Base-by-base conservation (phyloP, 2,797 vertebrate genomes). In the Phataginus tricuspis region DNA sequence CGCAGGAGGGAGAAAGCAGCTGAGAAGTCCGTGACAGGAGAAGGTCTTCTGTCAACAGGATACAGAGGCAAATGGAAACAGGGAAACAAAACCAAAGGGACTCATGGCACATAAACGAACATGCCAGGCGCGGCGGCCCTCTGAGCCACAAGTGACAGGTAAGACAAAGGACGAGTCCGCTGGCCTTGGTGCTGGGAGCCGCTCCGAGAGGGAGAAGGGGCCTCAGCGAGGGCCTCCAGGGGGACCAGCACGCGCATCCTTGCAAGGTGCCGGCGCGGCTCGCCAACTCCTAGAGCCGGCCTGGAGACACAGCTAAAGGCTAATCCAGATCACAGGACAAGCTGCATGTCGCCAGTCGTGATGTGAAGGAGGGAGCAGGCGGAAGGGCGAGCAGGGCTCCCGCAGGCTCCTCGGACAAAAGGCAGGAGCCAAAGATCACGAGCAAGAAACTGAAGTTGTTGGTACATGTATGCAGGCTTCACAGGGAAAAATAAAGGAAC, bases 341-440 rank as follows among this genome's bases (percentile, higher is more conserved):
- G 45, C 10, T 45, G 29, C 39, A 39, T 1, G 2, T 7, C 18
- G 7, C 5, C 29, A 3, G 1, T 31, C 0, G 12, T 5, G 78
- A 23, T 37, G 78, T 84, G n/a, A n/a, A 45, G 7, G 7, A 1
- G 51, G 14, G 39, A 63, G n/a, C 18, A n/a, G 0, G 16, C 0
- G 3, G 34, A 3, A 9, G 66, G 90, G 27, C 10, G n/a, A n/a
- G 79, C 21, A 10, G 39, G 49, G 53, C 29, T 15, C 55, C 64
- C 1, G 11, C 2, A 18, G 27, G 18, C 10, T 77, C 74, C 25
- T 68, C 29, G 0, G 1, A 63, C 53, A 72, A 82, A 1, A 31
- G 2, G 0, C 14, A 7, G 53, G 42, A 53, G 13, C 0, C 2
- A 31, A 2, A 34, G 80, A 39, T 4, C 49, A n/a, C 9, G 23